Evolutionary conservation across 2,888 invertebrate species (phyloP).

Genomic region (Aporophyla nigra): DNA sequence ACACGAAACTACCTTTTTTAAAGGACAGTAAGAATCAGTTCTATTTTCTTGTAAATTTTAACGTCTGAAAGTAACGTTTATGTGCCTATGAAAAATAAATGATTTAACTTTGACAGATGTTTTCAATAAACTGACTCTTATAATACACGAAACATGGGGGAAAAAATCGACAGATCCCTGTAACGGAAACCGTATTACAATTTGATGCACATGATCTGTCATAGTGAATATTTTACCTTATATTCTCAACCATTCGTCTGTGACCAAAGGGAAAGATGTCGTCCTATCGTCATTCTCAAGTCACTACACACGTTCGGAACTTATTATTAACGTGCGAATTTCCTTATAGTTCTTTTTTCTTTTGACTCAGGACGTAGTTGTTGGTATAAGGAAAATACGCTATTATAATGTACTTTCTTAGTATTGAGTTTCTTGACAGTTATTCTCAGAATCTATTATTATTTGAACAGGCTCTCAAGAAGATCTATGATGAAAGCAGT

Average conservation of each 20-base stretch:
- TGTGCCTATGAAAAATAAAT: too few relatives aligned
- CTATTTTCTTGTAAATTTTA: too few relatives aligned
- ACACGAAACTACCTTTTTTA: too few relatives aligned
- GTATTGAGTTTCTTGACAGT: not conserved
- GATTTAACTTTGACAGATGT: not conserved
- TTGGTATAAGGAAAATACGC: slow-evolving; percentile 15
- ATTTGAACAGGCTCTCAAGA: not conserved
- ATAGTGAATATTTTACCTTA: slow-evolving; percentile 27
- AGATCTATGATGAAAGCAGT: not conserved
- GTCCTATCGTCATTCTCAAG: slow-evolving; percentile 28
- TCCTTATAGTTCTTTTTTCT: slow-evolving; percentile 30
- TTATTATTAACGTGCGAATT: slow-evolving; percentile 48
- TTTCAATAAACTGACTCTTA: not conserved
- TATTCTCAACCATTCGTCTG: slow-evolving; percentile 11
- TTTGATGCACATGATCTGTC: slow-evolving; percentile 14
- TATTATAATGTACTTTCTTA: not conserved
- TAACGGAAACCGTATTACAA: not conserved
- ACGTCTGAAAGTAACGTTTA: too few relatives aligned
- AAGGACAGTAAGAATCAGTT: too few relatives aligned
- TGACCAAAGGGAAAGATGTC: slow-evolving; percentile 11
- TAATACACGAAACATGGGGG: not conserved
- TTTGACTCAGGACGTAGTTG: slow-evolving; percentile 5
- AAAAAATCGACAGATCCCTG: not conserved
- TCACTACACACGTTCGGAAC: slow-evolving; percentile 43
- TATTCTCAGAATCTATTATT: slow-evolving; percentile 14